phyloP scores from a whole-genome alignment of 1,140 invertebrate species.

The Acyrthosiphon pisum region DNA sequence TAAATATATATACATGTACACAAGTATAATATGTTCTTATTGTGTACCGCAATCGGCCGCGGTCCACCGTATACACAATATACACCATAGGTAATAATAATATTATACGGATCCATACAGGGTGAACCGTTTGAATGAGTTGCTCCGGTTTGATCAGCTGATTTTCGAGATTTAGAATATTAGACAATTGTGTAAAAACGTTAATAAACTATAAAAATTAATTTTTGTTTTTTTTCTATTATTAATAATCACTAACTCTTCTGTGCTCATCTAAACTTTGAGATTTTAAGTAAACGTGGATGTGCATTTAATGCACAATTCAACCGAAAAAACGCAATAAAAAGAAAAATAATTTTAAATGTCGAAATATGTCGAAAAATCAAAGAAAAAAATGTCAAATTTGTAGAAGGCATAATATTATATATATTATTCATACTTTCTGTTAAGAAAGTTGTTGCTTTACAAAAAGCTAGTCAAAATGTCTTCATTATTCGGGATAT shows the following conservation, averaged over 20 bases:
- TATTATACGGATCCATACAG: neutral
- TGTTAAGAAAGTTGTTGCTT: too few species aligned
- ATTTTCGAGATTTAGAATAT: neutral
- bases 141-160: neutral
- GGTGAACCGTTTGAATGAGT: neutral
- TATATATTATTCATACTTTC: too few species aligned
- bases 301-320: neutral
- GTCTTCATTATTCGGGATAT: too few species aligned
- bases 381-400: too few species aligned
- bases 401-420: too few species aligned
- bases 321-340: neutral
- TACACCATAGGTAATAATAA: neutral
- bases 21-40: neutral
- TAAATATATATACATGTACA: neutral
- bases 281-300: too few species aligned
- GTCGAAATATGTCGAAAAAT: too few species aligned
- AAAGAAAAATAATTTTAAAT: too few species aligned
- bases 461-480: too few species aligned
- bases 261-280: too few species aligned
- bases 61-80: constrained; percentile 29
- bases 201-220: neutral
- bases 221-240: neutral
- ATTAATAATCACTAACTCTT: too few species aligned
- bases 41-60: neutral
- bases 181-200: neutral